phyloP scores from a whole-genome alignment of 2,888 invertebrate genomes.

The Stenolophus ochropezus region DNA sequence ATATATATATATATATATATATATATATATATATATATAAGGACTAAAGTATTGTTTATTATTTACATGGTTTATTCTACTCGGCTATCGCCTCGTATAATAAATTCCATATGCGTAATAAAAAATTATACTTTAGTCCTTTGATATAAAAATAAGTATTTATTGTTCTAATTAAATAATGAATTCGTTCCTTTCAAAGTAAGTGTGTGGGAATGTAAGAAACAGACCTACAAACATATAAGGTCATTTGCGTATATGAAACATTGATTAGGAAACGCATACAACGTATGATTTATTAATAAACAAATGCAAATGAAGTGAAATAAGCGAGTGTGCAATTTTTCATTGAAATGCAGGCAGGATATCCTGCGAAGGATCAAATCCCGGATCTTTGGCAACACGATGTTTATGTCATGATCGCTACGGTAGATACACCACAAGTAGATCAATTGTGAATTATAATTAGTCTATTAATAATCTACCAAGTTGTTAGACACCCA shows the following conservation, averaged over 20 bases:
- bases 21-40: too few species aligned
- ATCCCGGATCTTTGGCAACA: conserved; percentile 34
- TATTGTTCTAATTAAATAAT: not conserved
- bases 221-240: not conserved
- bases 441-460: conserved; percentile 30
- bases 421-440: conserved; percentile 6
- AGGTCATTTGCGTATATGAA: conserved; percentile 18
- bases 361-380: conserved; percentile 24
- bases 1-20: too few species aligned
- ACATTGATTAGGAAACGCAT: conserved; percentile 2
- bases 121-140: too few species aligned
- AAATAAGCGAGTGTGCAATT: conserved; percentile 18
- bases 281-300: conserved; percentile 13
- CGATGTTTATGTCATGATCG: conserved; percentile 33
- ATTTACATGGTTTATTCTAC: too few species aligned
- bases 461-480: conserved; percentile 7
- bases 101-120: too few species aligned
- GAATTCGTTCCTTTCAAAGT: not conserved
- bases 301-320: conserved; percentile 30
- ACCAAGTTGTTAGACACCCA: not conserved
- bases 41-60: too few species aligned
- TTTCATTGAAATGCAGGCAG: conserved; percentile 7
- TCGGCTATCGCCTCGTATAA: too few species aligned
- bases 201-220: not conserved
- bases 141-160: not conserved